A percentile compares a stretch with the other conserved stretches of the same genome.
Conservation (phyloP, 2,888 invertebrate species). For the Hypercompe scribonia region DNA sequence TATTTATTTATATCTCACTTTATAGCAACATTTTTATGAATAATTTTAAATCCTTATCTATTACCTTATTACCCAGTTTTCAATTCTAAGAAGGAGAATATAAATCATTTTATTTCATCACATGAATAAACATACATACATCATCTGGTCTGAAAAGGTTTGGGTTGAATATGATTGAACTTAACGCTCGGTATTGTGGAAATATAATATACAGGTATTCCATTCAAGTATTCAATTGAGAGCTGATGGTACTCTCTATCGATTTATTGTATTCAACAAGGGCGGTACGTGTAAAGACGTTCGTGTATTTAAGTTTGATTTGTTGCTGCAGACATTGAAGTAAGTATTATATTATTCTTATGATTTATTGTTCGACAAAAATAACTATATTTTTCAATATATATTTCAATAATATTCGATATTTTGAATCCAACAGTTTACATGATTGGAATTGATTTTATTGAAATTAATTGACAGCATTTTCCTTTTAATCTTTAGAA, state of each 20-base stretch:
- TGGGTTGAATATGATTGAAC: not conserved
- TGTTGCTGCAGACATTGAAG: not conserved
- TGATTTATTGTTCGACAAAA: not conserved
- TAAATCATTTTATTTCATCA: slow-evolving; percentile 1
- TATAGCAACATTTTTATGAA: too few species aligned
- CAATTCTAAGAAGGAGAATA: not conserved
- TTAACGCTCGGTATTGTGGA: not conserved
- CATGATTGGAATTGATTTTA: not conserved
- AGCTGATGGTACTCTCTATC: slow-evolving; percentile 26
- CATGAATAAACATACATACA: not conserved
- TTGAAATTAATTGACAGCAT: too few species aligned
- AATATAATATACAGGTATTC: not conserved
- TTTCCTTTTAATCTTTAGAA: not conserved
- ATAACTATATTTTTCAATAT: not conserved
- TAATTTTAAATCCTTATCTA: too few species aligned
- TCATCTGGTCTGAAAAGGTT: not conserved
- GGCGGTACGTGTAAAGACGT: slow-evolving; percentile 8
- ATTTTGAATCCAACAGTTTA: not conserved
- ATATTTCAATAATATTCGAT: not conserved
- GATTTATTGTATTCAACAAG: slow-evolving; percentile 43
- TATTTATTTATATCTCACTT: too few species aligned
- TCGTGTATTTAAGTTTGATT: not conserved
- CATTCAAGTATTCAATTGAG: not conserved
- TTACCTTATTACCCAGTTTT: not conserved
- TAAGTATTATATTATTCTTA: not conserved